Evolutionary conservation across 2,113 vertebrate species (phyloP), one percentile per base, ranked within the genome.

Genomic region (Rhegmatorhina hoffmannsi): DNA sequence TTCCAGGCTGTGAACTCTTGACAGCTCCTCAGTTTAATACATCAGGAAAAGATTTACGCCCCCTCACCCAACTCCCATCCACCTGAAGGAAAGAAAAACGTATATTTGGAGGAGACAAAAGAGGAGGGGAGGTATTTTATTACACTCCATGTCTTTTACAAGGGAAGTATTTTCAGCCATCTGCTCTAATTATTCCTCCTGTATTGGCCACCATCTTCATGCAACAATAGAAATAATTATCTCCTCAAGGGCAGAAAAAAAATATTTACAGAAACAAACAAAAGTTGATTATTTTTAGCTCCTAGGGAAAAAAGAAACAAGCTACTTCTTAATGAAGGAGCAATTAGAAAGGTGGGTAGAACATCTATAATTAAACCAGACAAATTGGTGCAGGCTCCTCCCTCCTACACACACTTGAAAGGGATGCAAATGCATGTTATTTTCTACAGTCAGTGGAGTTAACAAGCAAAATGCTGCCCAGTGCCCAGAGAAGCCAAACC

Each of bases 281-380:
- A 98, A 98, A 97, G 96, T 97, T 98, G 97, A 98, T 98, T 98
- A 96, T 97, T 96, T 96, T 97, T 97, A 93, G 96, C 97, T 98
- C 63, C 92, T 86, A 97, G 95, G 97, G 96, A 97, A 93, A 95
- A 93, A 94, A 97, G 89, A 93, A 97, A 92, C 69, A 94, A 97
- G 90, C 62, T 93, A 96, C 78, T 97, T 96, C 93, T 92, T 94
- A 96, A 96, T 96, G 95, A 97, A 96, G 86, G 93, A 97, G 97
- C 96, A 98, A 96, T 98, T 98, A 97, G 69, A 93, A 96, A 97
- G 97, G 95, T 96, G 97, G 92, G 90, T 76, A 96, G 91, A 95
- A 90, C 88, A 96, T 94, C 93, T 97, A 97, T 81, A 95, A 97
- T 97, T 96, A 96, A 91, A 93, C 81, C 76, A 97, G 95, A 98